These are phyloP conservation scores for Stictocephala bisonia DNA, from an alignment of 2,888 invertebrate genomes.

Conservation along the genomic window DNA sequence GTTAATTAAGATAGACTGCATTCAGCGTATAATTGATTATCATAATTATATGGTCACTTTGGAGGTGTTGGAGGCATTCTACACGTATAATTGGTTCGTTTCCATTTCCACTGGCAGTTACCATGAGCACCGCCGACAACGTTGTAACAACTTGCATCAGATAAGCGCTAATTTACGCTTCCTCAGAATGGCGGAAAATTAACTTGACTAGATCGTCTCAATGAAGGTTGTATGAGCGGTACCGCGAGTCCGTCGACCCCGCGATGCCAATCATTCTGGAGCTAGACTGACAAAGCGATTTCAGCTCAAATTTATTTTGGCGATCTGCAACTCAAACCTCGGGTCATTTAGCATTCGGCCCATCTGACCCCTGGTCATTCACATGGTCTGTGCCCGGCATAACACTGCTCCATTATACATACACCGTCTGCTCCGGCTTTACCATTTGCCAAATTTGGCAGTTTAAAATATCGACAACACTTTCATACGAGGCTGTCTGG, in stretches of 20 bases:
- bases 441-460: too few species aligned
- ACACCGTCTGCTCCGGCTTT: slow-evolving; percentile 13
- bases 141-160: too few species aligned
- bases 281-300: background rate
- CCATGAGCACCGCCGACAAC: too few species aligned
- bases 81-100: too few species aligned
- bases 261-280: too few species aligned
- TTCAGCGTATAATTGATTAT: too few species aligned
- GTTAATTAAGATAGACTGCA: too few species aligned
- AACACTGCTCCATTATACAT: slow-evolving; percentile 1
- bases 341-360: background rate
- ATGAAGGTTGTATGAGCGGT: background rate
- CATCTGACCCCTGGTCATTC: slow-evolving; percentile 31
- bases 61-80: too few species aligned
- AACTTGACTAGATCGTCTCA: slow-evolving; percentile 29
- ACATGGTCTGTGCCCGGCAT: background rate
- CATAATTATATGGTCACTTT: too few species aligned
- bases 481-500: too few species aligned
- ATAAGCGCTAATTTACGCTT: slow-evolving; percentile 30
- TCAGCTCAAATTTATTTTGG: background rate
- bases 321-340: slow-evolving; percentile 15
- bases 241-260: slow-evolving; percentile 6
- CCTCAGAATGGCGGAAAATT: slow-evolving; percentile 25
- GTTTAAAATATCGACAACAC: too few species aligned
- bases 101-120: too few species aligned